Conservation (phyloP, 2,888 invertebrate species). For the Isotomurus palustris region DNA sequence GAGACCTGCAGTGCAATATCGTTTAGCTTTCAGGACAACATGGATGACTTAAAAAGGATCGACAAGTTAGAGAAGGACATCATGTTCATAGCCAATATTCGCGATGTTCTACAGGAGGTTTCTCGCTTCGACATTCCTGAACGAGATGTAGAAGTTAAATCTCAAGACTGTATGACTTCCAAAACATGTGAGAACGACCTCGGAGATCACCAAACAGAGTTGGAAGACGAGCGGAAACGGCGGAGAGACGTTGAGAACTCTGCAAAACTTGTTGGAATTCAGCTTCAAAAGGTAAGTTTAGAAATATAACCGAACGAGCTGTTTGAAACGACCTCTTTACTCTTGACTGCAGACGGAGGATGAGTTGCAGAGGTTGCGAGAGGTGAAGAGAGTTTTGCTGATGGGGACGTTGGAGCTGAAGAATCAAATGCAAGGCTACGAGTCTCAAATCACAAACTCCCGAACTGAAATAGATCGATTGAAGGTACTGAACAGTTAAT, state of each 20-base stretch:
- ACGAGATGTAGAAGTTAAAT: too few species aligned
- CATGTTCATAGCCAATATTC: too few species aligned
- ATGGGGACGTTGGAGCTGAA: slow-evolving; percentile 35
- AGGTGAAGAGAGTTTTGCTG: slow-evolving; percentile 31
- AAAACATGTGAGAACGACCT: too few species aligned
- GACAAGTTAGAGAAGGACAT: too few species aligned
- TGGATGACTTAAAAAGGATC: too few species aligned
- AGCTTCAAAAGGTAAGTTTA: slow-evolving; percentile 33
- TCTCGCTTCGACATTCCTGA: too few species aligned
- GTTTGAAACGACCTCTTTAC: background rate
- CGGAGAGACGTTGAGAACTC: slow-evolving; percentile 30
- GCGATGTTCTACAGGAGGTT: too few species aligned
- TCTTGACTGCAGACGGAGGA: slow-evolving; percentile 25
- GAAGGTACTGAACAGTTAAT: slow-evolving; percentile 22
- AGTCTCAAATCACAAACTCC: slow-evolving; percentile 9
- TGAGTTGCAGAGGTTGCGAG: slow-evolving; percentile 28
- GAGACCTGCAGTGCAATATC: too few species aligned
- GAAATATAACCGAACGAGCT: background rate
- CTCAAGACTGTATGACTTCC: too few species aligned
- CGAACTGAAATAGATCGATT: slow-evolving; percentile 9
- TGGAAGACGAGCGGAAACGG: slow-evolving; percentile 12
- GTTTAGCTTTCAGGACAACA: too few species aligned
- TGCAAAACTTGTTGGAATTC: slow-evolving; percentile 26
- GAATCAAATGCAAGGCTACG: slow-evolving; percentile 25
- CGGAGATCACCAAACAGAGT: too few species aligned